These are phyloP conservation scores for Meta bourneti DNA, from an alignment of 2,888 invertebrate genomes.

Conservation along the genomic window DNA sequence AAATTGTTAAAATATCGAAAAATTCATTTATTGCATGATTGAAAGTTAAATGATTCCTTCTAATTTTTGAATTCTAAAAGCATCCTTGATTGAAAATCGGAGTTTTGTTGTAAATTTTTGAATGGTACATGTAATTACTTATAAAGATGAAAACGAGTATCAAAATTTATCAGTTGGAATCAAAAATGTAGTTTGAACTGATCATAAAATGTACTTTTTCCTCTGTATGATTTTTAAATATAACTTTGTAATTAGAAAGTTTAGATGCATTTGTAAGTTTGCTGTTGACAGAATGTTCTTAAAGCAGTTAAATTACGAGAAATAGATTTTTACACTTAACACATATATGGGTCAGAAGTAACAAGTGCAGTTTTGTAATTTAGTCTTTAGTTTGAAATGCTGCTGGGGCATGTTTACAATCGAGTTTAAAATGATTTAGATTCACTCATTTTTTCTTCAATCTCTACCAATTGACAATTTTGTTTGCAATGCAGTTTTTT, in stretches of 20 bases:
- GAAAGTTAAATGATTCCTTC: background rate
- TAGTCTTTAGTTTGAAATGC: background rate
- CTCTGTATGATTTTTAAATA: too few species aligned
- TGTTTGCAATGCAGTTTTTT: slow-evolving; percentile 6
- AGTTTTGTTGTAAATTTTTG: too few species aligned
- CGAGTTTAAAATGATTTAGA: background rate
- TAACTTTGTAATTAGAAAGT: background rate
- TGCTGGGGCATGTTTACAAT: background rate
- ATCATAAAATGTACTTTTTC: too few species aligned
- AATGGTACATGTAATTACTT: too few species aligned
- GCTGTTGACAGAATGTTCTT: background rate
- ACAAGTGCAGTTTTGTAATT: background rate
- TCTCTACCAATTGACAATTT: background rate
- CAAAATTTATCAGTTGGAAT: too few species aligned
- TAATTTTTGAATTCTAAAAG: background rate
- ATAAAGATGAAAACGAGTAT: too few species aligned
- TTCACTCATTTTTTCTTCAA: background rate
- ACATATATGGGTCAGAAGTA: background rate
- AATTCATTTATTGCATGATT: background rate
- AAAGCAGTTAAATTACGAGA: background rate
- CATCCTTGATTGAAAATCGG: too few species aligned
- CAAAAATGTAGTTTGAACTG: too few species aligned
- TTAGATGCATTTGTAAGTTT: background rate
- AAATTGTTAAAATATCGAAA: background rate
- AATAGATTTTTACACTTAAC: background rate